Evolutionary conservation across 2,797 vertebrate genomes (phyloP).

Genomic region (Simalia tracyae): DNA sequence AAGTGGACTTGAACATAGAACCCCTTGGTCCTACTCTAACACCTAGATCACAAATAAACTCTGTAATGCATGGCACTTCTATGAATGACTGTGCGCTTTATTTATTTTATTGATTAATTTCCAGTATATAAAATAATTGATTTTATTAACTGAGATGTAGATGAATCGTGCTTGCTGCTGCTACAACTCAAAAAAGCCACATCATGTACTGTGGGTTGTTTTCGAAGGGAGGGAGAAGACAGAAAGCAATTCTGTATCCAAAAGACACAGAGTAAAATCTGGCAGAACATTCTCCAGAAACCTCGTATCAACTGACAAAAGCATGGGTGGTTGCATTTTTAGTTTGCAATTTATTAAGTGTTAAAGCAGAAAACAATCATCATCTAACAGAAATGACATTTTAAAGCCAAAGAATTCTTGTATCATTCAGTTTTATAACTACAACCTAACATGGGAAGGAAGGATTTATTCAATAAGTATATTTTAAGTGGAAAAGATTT

Average conservation of each 20-base stretch:
- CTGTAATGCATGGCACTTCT: not conserved
- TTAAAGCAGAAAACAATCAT: not conserved
- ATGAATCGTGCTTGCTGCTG: not conserved
- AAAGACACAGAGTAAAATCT: not conserved
- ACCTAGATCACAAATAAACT: not conserved
- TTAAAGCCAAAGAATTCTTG: not conserved
- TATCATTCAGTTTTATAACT: not conserved
- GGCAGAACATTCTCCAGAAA: not conserved
- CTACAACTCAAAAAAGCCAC: not conserved
- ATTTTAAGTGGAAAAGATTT: not conserved
- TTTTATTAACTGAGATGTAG: not conserved
- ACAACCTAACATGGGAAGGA: not conserved
- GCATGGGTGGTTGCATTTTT: not conserved
- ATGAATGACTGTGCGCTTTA: not conserved
- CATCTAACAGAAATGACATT: not conserved
- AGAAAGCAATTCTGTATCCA: not conserved
- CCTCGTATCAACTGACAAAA: not conserved
- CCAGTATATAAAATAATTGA: not conserved
- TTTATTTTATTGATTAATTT: not conserved
- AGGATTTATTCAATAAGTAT: not conserved
- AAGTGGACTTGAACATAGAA: not conserved
- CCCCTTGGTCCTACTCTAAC: not conserved
- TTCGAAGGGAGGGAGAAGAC: not conserved
- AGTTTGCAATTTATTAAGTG: not conserved
- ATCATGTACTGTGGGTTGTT: not conserved